Evolutionary conservation across 2,797 vertebrate genomes (phyloP).

Genomic region (Danionella dracula): DNA sequence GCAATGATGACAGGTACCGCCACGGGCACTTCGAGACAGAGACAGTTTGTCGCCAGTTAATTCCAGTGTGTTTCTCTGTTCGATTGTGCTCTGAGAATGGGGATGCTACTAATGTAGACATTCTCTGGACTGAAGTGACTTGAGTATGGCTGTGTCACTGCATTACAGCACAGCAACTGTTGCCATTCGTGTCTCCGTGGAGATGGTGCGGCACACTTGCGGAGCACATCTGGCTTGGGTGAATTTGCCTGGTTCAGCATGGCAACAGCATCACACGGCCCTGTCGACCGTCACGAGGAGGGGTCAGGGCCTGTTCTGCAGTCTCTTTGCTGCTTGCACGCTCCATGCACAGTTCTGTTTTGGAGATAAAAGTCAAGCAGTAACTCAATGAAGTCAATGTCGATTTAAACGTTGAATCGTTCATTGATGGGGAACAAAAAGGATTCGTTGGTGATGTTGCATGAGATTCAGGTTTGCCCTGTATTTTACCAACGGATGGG

Average conservation of each 20-base stretch:
- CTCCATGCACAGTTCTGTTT: constrained; percentile 7
- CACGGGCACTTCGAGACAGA: constrained; percentile 16
- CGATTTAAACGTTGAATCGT: neutral
- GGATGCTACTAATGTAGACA: constrained; percentile 31
- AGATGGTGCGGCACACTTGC: constrained; percentile 37
- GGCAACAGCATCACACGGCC: constrained; percentile 48
- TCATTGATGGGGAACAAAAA: neutral
- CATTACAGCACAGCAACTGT: constrained; percentile 56
- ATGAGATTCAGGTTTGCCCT: neutral
- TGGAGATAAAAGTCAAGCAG: neutral
- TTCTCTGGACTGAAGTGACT: constrained; percentile 32
- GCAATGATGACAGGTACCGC: constrained; percentile 47
- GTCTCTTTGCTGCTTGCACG: neutral
- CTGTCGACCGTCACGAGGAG: constrained; percentile 36
- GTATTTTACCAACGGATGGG: too few relatives aligned
- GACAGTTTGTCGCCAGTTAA: neutral
- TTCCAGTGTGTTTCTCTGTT: neutral
- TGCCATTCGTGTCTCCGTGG: constrained; percentile 53
- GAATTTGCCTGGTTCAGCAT: constrained; percentile 47
- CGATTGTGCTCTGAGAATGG: neutral
- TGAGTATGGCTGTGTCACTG: constrained; percentile 52
- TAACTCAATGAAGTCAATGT: neutral
- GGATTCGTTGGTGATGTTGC: constrained; percentile 2
- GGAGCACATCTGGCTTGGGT: constrained; percentile 47
- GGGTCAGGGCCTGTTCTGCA: constrained; percentile 22